Evolutionary conservation across 1,140 invertebrate species (phyloP), one percentile per base, ranked within the genome.

Genomic region (Drosophila insularis): DNA sequence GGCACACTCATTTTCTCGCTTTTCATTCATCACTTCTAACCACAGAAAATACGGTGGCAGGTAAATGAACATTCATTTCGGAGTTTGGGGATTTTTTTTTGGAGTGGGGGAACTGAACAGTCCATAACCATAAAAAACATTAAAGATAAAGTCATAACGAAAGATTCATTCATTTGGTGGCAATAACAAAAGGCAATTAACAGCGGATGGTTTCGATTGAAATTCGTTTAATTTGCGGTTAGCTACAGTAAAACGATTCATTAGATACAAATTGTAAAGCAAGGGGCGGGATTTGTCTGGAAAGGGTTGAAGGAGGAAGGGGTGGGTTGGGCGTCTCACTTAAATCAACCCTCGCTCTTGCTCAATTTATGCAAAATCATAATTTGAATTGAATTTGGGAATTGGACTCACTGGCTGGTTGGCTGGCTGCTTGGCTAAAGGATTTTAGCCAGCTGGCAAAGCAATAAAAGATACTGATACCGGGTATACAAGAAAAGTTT

Each of bases 361-460:
- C 37, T 43, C 70, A 46, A 70, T 86, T 86, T 86, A 86, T 87
- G 82, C 80, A 79, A 81, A 86, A 81, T 86, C 82, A 87, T 76
- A 79, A 87, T 76, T 87, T 86, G 87, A 86, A 86, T 86, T 87
- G 82, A 87, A 79, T 78, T 77, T 74, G 40, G 40, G 14, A 43
- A 43, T 43, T 43, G 40, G 13, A 13, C 64, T 60, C 14, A 32
- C 7, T 39, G 40, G 40, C 40, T 43, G 3, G 4, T 6, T 7
- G 40, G 14, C 14, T 39, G 31, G 60, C 59, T 56, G 61, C 81
- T 81, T 64, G 54, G 61, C 50, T 35, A 68, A 71, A 71, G 80
- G 74, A 69, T 84, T 79, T 43, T 37, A 14, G 19, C 14, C 55
- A 50, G 31, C 27, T 63, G 39, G 31, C 23, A 32, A 23, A 50